Conservation (phyloP, 2,888 invertebrate species). For the Fragum sueziense region DNA sequence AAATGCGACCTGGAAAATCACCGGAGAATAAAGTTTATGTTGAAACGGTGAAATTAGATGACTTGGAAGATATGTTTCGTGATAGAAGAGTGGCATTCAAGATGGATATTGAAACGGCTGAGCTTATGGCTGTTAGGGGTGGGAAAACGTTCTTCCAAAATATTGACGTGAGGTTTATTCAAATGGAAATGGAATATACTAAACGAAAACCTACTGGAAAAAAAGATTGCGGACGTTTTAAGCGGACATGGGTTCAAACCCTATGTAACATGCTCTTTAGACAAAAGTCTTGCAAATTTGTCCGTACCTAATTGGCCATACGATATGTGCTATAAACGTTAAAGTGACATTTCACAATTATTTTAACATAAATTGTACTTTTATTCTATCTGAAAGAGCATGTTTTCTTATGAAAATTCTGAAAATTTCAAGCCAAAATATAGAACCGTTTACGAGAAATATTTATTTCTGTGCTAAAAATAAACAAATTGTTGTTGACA, state of each 20-base stretch:
- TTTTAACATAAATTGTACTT: too few species aligned
- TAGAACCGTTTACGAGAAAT: too few species aligned
- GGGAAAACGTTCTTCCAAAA: slow-evolving; percentile 56
- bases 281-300: neutral
- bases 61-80: slow-evolving; percentile 52
- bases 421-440: too few species aligned
- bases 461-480: too few species aligned
- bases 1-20: neutral
- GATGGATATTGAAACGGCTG: slow-evolving; percentile 62
- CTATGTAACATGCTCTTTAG: neutral
- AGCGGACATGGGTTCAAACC: neutral
- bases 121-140: slow-evolving; percentile 56
- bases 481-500: too few species aligned
- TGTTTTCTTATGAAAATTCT: too few species aligned
- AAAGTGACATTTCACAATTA: too few species aligned
- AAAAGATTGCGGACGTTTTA: neutral
- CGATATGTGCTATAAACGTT: neutral
- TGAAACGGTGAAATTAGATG: slow-evolving; percentile 46
- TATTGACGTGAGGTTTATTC: slow-evolving; percentile 59
- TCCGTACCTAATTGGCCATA: neutral
- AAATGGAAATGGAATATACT: slow-evolving; percentile 59
- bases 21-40: neutral
- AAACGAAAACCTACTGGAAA: neutral
- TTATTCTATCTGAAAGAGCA: too few species aligned
- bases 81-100: slow-evolving; percentile 29